Percentiles rank a stretch among this genome's conserved stretches.
Evolutionary conservation across 2,113 vertebrate species (phyloP).

Genomic region (Falcunculus frontatus): DNA sequence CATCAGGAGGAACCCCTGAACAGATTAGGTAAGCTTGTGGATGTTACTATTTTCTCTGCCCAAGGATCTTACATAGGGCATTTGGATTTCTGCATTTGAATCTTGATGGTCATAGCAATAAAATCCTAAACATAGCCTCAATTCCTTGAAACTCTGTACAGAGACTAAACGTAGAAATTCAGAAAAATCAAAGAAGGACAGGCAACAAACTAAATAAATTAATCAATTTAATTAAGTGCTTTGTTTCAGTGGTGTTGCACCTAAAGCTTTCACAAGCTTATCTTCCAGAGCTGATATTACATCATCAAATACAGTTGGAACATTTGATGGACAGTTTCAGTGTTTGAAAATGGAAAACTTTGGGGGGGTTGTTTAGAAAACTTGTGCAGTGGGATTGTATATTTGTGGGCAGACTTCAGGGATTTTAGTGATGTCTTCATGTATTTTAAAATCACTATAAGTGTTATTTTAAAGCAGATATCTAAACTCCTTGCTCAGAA

Average conservation of each 20-base stretch:
- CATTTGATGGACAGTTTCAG: not conserved
- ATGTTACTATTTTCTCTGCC: not conserved
- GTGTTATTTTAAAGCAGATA: not conserved
- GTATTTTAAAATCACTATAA: not conserved
- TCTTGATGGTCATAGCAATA: not conserved
- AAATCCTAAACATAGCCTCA: not conserved
- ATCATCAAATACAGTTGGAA: not conserved
- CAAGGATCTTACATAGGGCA: not conserved
- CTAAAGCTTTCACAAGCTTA: not conserved
- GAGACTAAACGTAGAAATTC: not conserved
- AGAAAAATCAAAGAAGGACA: not conserved
- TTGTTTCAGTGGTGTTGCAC: not conserved
- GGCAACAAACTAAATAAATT: not conserved
- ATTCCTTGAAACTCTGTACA: not conserved
- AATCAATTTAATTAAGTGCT: accelerated
- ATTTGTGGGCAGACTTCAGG: not conserved
- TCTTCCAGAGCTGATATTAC: not conserved
- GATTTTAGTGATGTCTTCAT: not conserved
- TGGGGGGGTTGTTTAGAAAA: not conserved
- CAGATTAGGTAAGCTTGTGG: constrained; percentile 78
- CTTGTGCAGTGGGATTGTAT: not conserved
- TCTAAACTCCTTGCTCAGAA: not conserved
- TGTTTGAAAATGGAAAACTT: not conserved
- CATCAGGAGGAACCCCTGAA: constrained; percentile 84
- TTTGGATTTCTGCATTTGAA: not conserved